Percentiles rank a stretch among this genome's conserved stretches.
Evolutionary conservation across 2,113 vertebrate species (phyloP).

Genomic region (Phyllostomus hastatus): DNA sequence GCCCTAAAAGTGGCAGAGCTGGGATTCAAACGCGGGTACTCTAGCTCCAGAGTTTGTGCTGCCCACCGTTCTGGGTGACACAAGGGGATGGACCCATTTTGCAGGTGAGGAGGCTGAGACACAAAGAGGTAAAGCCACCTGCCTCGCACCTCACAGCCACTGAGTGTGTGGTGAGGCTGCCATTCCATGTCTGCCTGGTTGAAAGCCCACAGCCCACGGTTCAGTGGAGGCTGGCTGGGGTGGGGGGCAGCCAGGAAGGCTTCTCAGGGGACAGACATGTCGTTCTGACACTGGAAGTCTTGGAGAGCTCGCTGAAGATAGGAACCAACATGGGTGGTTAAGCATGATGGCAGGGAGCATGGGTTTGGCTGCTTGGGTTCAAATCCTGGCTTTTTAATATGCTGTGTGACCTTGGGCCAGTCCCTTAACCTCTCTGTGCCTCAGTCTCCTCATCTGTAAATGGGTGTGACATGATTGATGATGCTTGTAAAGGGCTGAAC

Average conservation of each 20-base stretch:
- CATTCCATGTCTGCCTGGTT: neutral
- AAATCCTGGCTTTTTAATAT: neutral
- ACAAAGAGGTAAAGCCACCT: neutral
- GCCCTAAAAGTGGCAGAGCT: neutral
- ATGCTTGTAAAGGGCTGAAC: neutral
- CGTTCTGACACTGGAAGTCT: neutral
- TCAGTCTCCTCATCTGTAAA: neutral
- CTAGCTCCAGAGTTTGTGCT: neutral
- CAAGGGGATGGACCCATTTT: neutral
- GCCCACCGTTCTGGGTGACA: accelerated
- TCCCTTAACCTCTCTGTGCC: neutral
- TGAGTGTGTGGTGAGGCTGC: neutral
- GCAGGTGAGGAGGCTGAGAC: neutral
- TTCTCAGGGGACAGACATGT: neutral
- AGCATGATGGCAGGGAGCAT: neutral
- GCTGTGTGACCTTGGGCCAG: neutral
- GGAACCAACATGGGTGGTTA: neutral
- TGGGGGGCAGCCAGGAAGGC: neutral
- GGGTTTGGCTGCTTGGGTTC: neutral
- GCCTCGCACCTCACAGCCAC: neutral
- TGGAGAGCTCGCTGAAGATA: neutral
- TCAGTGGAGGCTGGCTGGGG: too few species aligned
- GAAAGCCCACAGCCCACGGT: neutral
- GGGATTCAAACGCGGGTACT: neutral
- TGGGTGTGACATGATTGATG: neutral